phyloP scores from a whole-genome alignment of 1,140 invertebrate species.

The Bombus picipes region DNA sequence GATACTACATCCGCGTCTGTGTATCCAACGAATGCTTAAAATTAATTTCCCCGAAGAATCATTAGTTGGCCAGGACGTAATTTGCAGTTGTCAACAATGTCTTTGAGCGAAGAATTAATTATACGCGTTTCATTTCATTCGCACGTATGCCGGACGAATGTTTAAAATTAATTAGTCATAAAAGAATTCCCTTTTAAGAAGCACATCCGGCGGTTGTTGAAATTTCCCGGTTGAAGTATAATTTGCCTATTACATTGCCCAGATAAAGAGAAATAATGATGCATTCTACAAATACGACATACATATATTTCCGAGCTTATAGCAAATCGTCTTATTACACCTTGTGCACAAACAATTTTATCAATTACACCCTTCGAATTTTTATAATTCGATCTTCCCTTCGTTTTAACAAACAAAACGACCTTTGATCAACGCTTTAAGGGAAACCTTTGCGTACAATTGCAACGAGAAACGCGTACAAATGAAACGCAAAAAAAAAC shows the following conservation, averaged over 20 bases:
- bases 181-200: neutral
- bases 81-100: no score
- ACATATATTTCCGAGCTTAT: no score
- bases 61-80: neutral
- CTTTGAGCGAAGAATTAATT: neutral
- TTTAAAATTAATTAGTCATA: neutral
- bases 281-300: no score
- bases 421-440: no score
- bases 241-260: neutral
- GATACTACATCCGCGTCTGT: neutral
- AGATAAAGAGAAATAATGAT: neutral
- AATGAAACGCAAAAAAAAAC: neutral
- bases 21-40: neutral
- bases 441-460: no score
- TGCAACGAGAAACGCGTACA: no score
- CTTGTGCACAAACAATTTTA: no score
- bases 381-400: no score
- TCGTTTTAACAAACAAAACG: no score
- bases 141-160: neutral
- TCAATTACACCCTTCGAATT: no score
- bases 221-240: neutral
- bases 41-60: conserved; percentile 17
- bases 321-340: no score
- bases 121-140: neutral
- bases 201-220: neutral